A percentile compares a stretch with the other conserved stretches of the same genome.
Conservation (phyloP, 1,140 invertebrate genomes). For the Drosophila pachea region DNA sequence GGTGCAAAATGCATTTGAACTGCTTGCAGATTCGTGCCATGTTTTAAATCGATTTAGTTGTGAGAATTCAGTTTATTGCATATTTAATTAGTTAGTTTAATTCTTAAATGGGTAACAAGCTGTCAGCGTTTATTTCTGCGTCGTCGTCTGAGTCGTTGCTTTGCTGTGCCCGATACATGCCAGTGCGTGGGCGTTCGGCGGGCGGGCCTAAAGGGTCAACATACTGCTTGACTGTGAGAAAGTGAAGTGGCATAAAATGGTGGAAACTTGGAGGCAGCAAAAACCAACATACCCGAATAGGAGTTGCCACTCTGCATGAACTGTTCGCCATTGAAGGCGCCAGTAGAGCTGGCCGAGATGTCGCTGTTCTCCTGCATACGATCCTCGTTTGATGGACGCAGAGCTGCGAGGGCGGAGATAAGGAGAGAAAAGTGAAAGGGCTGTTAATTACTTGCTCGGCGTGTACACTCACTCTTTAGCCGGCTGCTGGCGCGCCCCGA, state of each 20-base stretch:
- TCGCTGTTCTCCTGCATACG: conserved; percentile 47
- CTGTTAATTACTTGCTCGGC: not conserved
- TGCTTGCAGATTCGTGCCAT: not conserved
- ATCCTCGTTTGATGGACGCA: conserved; percentile 54
- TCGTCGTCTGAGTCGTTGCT: conserved; percentile 90
- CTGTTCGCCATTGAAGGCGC: conserved; percentile 40
- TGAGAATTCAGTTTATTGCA: not conserved
- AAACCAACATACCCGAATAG: conserved; percentile 23
- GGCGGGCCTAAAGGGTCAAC: conserved; percentile 87
- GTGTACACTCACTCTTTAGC: conserved; percentile 67
- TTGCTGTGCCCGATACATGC: conserved; percentile 81
- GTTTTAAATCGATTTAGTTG: not conserved
- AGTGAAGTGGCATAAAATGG: no score
- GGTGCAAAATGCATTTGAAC: not conserved
- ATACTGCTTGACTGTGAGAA: conserved; percentile 79
- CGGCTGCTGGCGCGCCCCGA: conserved; percentile 63
- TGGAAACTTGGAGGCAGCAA: not conserved
- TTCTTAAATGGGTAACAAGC: conserved; percentile 84
- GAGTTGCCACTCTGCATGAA: conserved; percentile 30
- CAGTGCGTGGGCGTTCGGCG: conserved; percentile 87
- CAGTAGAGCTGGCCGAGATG: conserved; percentile 12
- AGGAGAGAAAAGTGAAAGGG: not conserved
- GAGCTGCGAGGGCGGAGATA: conserved; percentile 14
- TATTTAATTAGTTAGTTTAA: not conserved
- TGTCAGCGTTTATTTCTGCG: conserved; percentile 87